phyloP scores from a whole-genome alignment of 2,113 vertebrate species.

The Caloenas nicobarica region DNA sequence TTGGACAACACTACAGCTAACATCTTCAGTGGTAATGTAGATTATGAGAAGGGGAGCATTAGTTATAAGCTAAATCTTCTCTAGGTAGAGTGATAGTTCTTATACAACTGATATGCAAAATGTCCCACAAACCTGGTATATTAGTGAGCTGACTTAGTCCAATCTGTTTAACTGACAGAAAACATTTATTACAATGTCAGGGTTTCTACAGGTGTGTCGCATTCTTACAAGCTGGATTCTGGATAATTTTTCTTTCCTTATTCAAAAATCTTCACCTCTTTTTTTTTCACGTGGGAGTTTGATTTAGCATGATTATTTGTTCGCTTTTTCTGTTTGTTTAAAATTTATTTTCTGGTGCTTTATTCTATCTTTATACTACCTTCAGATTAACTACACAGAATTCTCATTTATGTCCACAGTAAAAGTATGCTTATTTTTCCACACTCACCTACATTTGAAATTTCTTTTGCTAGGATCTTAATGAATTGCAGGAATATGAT shows the following conservation, averaged over 20 bases:
- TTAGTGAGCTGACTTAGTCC: neutral
- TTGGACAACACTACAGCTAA: neutral
- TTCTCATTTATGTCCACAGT: neutral
- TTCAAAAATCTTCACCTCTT: neutral
- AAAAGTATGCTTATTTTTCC: neutral
- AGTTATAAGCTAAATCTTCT: neutral
- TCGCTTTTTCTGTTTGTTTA: neutral
- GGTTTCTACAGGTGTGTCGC: neutral
- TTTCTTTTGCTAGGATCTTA: neutral
- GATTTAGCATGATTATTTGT: neutral
- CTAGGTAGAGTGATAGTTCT: neutral
- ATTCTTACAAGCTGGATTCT: neutral
- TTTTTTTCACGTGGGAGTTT: neutral
- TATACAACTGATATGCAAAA: neutral
- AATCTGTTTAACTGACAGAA: neutral
- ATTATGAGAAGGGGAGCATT: neutral
- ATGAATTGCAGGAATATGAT: neutral
- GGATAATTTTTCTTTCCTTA: neutral
- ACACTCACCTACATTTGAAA: neutral
- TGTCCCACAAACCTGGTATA: neutral
- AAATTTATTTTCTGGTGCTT: neutral
- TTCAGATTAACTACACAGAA: neutral
- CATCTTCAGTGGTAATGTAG: neutral
- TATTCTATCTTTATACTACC: neutral
- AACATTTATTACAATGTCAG: neutral